Evolutionary conservation across 2,888 invertebrate species (phyloP), one percentile per base, ranked within the genome.

Genomic region (Tubulanus polymorphus): DNA sequence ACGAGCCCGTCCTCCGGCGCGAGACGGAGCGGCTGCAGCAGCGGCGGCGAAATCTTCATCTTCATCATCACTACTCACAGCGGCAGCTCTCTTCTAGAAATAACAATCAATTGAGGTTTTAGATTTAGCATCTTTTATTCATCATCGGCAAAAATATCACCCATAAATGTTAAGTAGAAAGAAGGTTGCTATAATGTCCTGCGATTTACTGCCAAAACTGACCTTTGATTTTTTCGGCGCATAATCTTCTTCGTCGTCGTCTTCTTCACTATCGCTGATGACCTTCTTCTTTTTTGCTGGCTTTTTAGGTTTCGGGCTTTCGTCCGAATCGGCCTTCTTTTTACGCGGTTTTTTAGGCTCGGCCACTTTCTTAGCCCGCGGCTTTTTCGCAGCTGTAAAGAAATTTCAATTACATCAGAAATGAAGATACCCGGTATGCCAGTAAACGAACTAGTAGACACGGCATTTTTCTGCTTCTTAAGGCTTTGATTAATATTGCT

Each of bases 1-100:
- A 37, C 81, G 78, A 1, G 81, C 76, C 25, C 86, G 79, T 1
- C 84, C 83, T 1, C 79, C 80, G 32, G 74, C 5, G 18, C 20
- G 41, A 41, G 18, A 20, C 6, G 18, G 71, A 0, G 73, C 47
- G 18, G 37, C 32, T 27, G 62, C 53, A 28, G 60, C 41, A 23
- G 37, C 30, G n/a, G n/a, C 8, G 12, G 48, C 53, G 1, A 62
- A 58, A 12, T 45, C 63, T 41, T 64, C 64, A 53, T 62, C 61
- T 6, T 61, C 64, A 37, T 65, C 65, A 20, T 41, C 41, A 15
- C 15, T 15, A 5, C 5, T 8, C n/a, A n/a, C n/a, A n/a, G n/a
- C n/a, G n/a, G n/a, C n/a, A n/a, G n/a, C n/a, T n/a, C n/a, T n/a
- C n/a, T n/a, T n/a, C n/a, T n/a, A n/a, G n/a, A n/a, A n/a, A n/a